Evolutionary conservation across 2,797 vertebrate species (phyloP), one percentile per base, ranked within the genome.

Genomic region (Phrynocephalus guinanensis): DNA sequence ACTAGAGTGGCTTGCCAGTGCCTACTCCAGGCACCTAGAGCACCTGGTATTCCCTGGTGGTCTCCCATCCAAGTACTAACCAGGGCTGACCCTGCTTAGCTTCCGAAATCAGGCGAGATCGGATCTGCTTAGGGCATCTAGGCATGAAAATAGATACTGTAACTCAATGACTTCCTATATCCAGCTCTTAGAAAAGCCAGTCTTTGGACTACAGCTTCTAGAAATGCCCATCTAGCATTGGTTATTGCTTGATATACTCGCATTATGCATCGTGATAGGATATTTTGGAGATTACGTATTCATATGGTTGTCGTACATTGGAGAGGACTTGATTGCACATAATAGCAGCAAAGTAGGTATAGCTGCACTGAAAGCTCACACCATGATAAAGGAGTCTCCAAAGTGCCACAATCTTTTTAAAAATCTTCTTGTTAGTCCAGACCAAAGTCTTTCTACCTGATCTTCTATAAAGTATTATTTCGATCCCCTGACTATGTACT

Each of bases 401-500:
- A n/a, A 81, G 70, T 71, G 66, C 30, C 63, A 78, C 13, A 5
- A 44, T 11, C 7, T 48, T 75, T 72, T 72, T 33, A 60, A 73
- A 56, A 56, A 56, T 48, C 10, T 30, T 83, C 26, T 72, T 66
- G 4, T 26, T 73, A 70, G 38, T 33, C 5, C 16, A 52, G 38
- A 9, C 60, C 60, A 85, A 33, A 56, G 56, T 71, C 33, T 68
- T 71, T 86, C 50, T 60, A 52, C 18, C 56, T 67, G 26, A 56
- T 22, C 26, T 60, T 76, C 60, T 75, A 50, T 30, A 85, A 48
- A 79, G 71, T 84, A n/a, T 79, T 88, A 63, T 11, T 79, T 48
- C 33, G 50, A 87, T 79, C 24, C 63, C 20, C 52, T 88, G 52
- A 75, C 38, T 15, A 30, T 85, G 24, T 24, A 68, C 71, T 88